Evolutionary conservation across 2,797 vertebrate species (phyloP).

Genomic region (Apodemus agrarius): DNA sequence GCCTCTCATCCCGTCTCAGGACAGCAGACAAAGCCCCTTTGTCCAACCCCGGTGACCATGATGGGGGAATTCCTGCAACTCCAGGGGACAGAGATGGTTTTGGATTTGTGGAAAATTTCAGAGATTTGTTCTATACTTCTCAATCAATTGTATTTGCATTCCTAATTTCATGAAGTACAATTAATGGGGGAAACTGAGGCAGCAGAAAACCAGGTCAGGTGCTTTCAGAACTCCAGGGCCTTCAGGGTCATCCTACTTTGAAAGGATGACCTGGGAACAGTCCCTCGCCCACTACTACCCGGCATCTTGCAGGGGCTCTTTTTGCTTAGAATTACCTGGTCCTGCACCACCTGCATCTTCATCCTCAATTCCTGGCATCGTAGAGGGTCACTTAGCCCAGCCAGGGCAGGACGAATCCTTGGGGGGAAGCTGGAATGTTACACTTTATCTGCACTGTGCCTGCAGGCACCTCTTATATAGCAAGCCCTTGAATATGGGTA

Average conservation of each 20-base stretch:
- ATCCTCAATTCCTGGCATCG: background rate
- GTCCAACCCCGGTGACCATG: constrained; percentile 68
- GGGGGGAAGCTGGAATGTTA: background rate
- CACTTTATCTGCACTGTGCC: background rate
- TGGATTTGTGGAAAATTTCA: constrained; percentile 44
- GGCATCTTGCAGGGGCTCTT: background rate
- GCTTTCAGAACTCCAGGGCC: background rate
- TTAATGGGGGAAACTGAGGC: constrained; percentile 52
- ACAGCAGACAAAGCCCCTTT: constrained; percentile 52
- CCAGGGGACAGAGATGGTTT: constrained; percentile 53
- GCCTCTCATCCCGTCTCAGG: background rate
- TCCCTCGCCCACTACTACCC: fast-evolving
- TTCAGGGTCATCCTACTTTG: background rate
- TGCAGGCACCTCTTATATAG: background rate
- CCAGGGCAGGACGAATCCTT: background rate
- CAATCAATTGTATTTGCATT: constrained; percentile 48
- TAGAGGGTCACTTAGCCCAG: background rate
- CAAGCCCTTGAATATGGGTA: background rate
- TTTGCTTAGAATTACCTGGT: background rate
- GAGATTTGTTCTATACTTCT: constrained; percentile 66
- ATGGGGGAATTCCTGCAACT: constrained; percentile 74
- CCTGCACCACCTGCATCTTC: background rate
- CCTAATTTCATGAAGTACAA: constrained; percentile 68
- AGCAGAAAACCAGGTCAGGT: background rate
- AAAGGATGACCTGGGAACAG: background rate